These are phyloP conservation scores for Fabriciana adippe DNA, from an alignment of 2,888 invertebrate species.

Conservation along the genomic window DNA sequence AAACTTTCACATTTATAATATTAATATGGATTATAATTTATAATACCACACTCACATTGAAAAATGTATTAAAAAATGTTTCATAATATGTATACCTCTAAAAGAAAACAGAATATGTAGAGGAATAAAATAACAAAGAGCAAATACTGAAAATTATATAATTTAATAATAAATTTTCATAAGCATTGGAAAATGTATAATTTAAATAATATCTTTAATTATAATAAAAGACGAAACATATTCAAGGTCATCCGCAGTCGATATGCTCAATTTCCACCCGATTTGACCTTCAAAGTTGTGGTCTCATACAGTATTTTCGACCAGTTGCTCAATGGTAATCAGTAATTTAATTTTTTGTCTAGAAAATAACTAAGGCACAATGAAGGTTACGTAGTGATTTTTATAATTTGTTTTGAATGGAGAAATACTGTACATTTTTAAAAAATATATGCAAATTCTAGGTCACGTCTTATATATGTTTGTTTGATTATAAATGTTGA, in stretches of 20 bases:
- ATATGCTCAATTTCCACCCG: conserved; percentile 30
- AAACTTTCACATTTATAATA: too few species aligned
- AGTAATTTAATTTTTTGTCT: not conserved
- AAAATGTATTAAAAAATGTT: too few species aligned
- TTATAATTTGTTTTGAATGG: too few species aligned
- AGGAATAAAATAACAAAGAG: conserved; percentile 3
- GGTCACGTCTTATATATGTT: too few species aligned
- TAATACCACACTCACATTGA: too few species aligned
- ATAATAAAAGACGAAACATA: conserved; percentile 30
- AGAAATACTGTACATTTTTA: too few species aligned
- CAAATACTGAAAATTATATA: conserved; percentile 38
- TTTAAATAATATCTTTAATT: conserved; percentile 35
- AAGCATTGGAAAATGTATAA: conserved; percentile 41
- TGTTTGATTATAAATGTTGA: too few species aligned
- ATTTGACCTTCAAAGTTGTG: conserved; percentile 5
- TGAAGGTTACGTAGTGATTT: too few species aligned
- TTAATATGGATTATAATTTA: too few species aligned
- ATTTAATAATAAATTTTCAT: conserved; percentile 40
- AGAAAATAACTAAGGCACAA: too few species aligned
- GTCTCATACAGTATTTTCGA: not conserved
- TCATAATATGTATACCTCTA: too few species aligned
- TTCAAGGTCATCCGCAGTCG: conserved; percentile 27
- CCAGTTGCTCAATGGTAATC: conserved; percentile 8
- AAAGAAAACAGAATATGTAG: not conserved
- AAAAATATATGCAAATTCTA: too few species aligned